Evolutionary conservation across 92 coral and sea anemone genomes (phyloP), one percentile per base, ranked within the genome.

Genomic region (Epizoanthus illoricatus): DNA sequence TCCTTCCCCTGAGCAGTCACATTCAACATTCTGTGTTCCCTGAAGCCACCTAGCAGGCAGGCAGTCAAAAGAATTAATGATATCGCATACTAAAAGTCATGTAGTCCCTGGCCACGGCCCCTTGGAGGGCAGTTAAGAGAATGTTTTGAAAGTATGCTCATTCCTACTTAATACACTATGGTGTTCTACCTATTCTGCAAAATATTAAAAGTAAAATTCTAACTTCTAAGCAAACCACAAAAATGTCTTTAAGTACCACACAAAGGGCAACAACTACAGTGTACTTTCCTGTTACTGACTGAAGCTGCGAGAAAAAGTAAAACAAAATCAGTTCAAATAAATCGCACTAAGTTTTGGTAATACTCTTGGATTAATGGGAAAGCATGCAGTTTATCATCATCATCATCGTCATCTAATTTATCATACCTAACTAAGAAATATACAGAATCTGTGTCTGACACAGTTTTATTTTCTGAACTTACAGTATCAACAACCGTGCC

Each of bases 1-100:
- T 43, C 81, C 49, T 24, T 52, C 80, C 81, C 47, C 9, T 39
- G 5, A 76, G 56, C 81, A 76, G 59, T 69, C 81, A 61, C 69
- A 76, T 76, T 41, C 54, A 76, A 76, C 81, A 76, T 76, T 76
- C 81, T n/a, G 15, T 76, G 81, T 76, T 76, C 20, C 81, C 43
- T 59, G 36, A 9, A 76, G 23, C 81, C 81, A 61, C 70, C 81
- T 70, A 76, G 81, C 70, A 76, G 81, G 81, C 20, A 12, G 81
- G 61, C 69, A 60, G 21, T n/a, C n/a, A 23, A 60, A 21, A 60
- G 43, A 76, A 60, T 19, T 76, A 76, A 59, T 76, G 69, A 41
- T 23, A 76, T 76, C 81, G 41, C 15, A 40, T 76, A 76, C 2
- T 19, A 9, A 2, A 60, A 9, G 17, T 13, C 12, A 39, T 5